These are phyloP conservation scores for Aurelia aurita complex sp. Pacific DNA, from an alignment of 30 jellyfish, hydroid and myxozoan species.

Conservation along the genomic window DNA sequence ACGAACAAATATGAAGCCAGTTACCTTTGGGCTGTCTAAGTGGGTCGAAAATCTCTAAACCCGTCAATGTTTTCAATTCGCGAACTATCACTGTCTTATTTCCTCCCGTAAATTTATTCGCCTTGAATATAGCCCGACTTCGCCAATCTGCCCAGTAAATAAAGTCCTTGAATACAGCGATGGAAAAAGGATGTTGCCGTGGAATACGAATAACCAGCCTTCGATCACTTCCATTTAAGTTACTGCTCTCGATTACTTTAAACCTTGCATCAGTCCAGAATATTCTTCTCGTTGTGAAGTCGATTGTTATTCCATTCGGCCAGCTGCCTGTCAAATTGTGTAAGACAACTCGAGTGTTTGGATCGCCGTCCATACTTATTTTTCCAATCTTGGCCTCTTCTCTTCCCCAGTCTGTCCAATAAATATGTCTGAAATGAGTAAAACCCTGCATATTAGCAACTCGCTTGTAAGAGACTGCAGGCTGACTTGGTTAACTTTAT, in stretches of 20 bases:
- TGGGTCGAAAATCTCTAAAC: constrained; percentile 72
- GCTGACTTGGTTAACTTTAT: too few species aligned
- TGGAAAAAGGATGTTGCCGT: constrained; percentile 76
- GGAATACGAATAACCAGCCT: constrained; percentile 34
- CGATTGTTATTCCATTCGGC: constrained; percentile 87
- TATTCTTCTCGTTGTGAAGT: constrained; percentile 47
- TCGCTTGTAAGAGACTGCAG: too few species aligned
- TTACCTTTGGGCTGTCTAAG: constrained; percentile 79
- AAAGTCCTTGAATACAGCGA: constrained; percentile 72
- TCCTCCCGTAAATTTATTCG: constrained; percentile 75
- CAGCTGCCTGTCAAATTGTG: constrained; percentile 69
- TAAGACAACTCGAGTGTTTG: constrained; percentile 48
- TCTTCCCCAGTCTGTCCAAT: constrained; percentile 91
- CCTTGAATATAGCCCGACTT: constrained; percentile 56
- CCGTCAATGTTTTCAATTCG: constrained; percentile 45
- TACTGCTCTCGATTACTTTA: constrained; percentile 62
- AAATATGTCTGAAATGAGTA: constrained; percentile 41
- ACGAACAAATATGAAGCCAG: neutral
- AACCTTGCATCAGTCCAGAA: constrained; percentile 90
- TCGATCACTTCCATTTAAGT: constrained; percentile 70
- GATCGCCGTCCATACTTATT: constrained; percentile 92
- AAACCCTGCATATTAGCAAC: too few species aligned
- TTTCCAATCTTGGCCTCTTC: constrained; percentile 58
- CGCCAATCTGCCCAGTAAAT: constrained; percentile 89
- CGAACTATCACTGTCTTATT: neutral